Evolutionary conservation across 1,140 invertebrate species (phyloP).

Genomic region (Lithobius niger): DNA sequence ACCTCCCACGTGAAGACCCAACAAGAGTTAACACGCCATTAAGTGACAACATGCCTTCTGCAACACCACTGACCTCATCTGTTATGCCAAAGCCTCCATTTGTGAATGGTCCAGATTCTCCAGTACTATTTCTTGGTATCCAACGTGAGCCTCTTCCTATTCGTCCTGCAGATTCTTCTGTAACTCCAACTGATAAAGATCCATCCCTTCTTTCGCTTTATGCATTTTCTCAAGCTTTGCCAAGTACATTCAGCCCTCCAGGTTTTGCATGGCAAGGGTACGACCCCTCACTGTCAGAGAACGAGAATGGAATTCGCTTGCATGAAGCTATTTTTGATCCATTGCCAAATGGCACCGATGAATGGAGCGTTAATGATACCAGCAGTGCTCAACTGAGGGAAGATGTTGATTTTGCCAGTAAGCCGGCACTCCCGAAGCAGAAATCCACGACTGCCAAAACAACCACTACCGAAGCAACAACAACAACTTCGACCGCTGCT

Average conservation of each 20-base stretch:
- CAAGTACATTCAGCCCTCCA: neutral
- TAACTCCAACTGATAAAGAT: neutral
- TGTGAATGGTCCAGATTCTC: constrained; percentile 2
- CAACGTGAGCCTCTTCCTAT: neutral
- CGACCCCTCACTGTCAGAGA: neutral
- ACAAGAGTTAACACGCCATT: neutral
- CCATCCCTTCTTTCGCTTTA: neutral
- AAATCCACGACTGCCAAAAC: neutral
- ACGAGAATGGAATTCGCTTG: neutral
- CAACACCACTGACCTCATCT: neutral
- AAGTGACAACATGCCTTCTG: too few relatives aligned
- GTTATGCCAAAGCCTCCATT: neutral
- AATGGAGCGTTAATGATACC: neutral
- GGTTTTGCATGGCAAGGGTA: neutral
- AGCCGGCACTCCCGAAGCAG: neutral
- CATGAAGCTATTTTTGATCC: neutral
- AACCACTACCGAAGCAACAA: neutral
- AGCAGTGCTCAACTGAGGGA: neutral
- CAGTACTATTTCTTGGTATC: constrained; percentile 8
- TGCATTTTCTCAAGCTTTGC: constrained; percentile 7
- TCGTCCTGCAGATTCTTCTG: neutral
- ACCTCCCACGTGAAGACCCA: neutral
- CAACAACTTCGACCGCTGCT: neutral
- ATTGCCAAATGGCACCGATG: neutral
- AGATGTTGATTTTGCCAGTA: neutral